phyloP scores from a whole-genome alignment of 2,113 vertebrate genomes.

The Lathamus discolor region DNA sequence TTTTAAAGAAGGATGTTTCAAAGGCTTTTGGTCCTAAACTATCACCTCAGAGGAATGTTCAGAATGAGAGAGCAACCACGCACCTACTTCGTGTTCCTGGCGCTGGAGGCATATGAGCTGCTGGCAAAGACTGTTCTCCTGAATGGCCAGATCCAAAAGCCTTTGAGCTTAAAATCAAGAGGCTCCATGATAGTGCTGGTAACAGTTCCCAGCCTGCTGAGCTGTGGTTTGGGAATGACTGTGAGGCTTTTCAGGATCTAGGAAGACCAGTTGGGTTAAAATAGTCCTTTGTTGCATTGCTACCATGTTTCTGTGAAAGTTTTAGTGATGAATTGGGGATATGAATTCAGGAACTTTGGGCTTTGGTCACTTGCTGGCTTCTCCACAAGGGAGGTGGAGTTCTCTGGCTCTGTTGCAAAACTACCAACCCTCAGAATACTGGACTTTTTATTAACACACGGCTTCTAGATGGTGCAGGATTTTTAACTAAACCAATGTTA shows the following conservation, averaged over 20 bases:
- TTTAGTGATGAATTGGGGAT: neutral
- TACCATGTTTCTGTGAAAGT: neutral
- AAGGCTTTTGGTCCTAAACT: neutral
- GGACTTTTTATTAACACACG: neutral
- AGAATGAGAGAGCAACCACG: neutral
- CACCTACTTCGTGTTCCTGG: neutral
- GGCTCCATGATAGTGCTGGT: neutral
- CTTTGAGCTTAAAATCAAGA: neutral
- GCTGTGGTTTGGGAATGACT: neutral
- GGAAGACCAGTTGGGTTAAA: neutral
- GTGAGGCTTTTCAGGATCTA: neutral
- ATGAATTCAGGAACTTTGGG: neutral
- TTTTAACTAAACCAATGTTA: neutral
- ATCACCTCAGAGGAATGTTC: neutral
- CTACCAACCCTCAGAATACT: neutral
- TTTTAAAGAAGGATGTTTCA: neutral
- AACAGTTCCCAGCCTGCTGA: neutral
- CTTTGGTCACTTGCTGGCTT: neutral
- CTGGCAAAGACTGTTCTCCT: neutral
- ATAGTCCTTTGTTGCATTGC: neutral
- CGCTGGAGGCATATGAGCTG: accelerated
- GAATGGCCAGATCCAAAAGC: neutral
- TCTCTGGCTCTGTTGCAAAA: neutral
- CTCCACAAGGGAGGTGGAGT: neutral
- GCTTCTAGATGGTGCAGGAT: neutral